These are phyloP conservation scores for Bombus difficillimus DNA, from an alignment of 1,140 invertebrate species.

Conservation along the genomic window DNA sequence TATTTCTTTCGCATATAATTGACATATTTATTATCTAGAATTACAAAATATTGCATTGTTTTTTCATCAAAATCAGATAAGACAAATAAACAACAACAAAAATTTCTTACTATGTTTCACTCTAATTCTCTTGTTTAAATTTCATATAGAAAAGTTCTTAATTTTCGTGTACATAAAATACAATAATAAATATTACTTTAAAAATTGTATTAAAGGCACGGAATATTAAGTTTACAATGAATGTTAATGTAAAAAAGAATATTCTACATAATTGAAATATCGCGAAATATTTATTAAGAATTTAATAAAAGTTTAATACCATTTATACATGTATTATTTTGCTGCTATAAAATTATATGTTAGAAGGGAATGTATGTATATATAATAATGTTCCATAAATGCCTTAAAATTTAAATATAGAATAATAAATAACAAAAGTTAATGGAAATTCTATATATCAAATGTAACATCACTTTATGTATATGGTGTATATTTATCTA, in stretches of 20 bases:
- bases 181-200: not conserved
- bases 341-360: not conserved
- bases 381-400: not conserved
- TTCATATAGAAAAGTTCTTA: not conserved
- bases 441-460: constrained; percentile 12
- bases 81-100: not conserved
- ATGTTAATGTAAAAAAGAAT: not conserved
- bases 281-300: not conserved
- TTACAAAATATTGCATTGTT: not conserved
- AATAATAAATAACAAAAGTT: not conserved
- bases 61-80: not conserved
- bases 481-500: not conserved
- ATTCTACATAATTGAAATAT: not conserved
- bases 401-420: not conserved
- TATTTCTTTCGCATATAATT: not conserved
- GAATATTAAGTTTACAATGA: not conserved
- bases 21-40: not conserved
- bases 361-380: not conserved
- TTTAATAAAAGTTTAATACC: too few relatives aligned
- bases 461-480: not conserved
- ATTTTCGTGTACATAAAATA: not conserved
- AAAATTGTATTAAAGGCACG: not conserved
- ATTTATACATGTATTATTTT: too few relatives aligned
- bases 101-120: not conserved
- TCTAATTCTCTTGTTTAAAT: not conserved